Evolutionary conservation across 1,140 invertebrate species (phyloP).

Genomic region (Brachionus asplanchnoidis): DNA sequence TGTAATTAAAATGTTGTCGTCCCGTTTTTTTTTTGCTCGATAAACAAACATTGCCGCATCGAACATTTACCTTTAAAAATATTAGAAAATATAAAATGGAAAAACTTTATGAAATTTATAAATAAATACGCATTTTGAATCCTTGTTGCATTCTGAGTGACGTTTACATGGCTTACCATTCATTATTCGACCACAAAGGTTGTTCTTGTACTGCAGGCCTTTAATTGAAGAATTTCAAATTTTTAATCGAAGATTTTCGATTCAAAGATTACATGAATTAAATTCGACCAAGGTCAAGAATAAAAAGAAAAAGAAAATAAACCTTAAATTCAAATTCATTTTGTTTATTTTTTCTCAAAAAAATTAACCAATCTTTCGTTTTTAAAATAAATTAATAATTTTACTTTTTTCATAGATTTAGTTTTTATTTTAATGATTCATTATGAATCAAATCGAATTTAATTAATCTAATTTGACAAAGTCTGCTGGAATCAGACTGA

Average conservation of each 20-base stretch:
- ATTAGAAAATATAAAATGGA: neutral
- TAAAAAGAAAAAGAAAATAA: neutral
- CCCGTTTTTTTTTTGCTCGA: neutral
- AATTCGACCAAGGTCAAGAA: neutral
- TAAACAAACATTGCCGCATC: conserved; percentile 5
- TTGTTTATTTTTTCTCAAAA: neutral
- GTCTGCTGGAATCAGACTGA: neutral
- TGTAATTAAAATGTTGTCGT: neutral
- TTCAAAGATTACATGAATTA: neutral
- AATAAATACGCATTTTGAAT: neutral
- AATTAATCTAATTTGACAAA: neutral
- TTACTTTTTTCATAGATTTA: neutral
- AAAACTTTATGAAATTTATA: neutral
- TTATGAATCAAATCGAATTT: neutral
- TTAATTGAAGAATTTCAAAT: neutral
- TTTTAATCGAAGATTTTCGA: neutral
- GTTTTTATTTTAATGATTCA: neutral
- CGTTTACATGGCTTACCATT: neutral
- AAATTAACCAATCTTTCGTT: neutral
- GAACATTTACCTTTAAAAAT: neutral
- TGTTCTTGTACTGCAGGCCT: neutral
- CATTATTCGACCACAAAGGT: neutral
- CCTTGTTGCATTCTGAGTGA: neutral
- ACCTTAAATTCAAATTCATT: neutral
- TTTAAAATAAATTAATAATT: neutral